Conservation (phyloP, 2,888 invertebrate species). For the Tetragonula carbonaria region DNA sequence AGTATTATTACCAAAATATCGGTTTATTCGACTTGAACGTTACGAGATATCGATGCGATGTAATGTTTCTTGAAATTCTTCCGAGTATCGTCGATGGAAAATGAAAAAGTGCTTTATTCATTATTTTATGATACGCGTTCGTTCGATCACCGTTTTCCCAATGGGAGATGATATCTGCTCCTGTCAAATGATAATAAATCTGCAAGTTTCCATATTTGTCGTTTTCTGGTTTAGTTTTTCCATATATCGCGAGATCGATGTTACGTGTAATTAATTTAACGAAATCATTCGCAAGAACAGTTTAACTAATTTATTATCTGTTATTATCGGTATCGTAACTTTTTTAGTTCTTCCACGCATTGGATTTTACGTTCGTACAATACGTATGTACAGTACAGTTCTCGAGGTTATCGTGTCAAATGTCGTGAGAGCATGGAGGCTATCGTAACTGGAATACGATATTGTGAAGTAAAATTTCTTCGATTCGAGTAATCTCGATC, state of each 20-base stretch:
- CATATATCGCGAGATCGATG: too few relatives aligned
- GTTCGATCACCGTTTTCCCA: background rate
- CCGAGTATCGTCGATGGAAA: background rate
- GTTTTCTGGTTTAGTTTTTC: background rate
- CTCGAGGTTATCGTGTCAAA: constrained; percentile 47
- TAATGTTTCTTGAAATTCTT: background rate
- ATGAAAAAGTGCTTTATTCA: background rate
- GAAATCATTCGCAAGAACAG: background rate
- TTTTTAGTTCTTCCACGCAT: constrained; percentile 41
- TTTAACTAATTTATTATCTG: background rate
- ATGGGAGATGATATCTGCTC: background rate
- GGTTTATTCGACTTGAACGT: background rate
- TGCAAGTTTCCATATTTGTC: background rate
- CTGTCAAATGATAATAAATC: background rate
- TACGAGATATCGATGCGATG: background rate
- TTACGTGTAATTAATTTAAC: background rate
- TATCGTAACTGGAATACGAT: constrained; percentile 39
- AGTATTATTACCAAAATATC: background rate
- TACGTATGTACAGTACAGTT: constrained; percentile 5
- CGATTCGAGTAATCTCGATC: constrained; percentile 14
- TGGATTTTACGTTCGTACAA: background rate
- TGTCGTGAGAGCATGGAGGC: constrained; percentile 39
- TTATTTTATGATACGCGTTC: background rate
- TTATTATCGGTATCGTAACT: constrained; percentile 1
- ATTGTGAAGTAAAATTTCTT: constrained; percentile 20